phyloP scores from a whole-genome alignment of 2,797 vertebrate species.

The Clamator glandarius region DNA sequence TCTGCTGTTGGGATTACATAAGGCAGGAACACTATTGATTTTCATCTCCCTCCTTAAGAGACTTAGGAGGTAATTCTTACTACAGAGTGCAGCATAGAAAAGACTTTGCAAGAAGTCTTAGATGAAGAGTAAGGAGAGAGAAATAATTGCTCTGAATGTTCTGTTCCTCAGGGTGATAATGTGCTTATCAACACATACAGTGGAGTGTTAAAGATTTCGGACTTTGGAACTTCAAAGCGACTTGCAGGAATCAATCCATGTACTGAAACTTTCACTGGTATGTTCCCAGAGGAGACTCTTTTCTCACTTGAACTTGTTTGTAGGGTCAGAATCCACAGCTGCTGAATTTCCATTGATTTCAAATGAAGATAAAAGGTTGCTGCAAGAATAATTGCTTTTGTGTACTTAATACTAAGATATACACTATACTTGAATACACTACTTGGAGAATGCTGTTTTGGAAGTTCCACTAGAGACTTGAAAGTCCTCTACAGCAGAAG shows the following conservation, averaged over 20 bases:
- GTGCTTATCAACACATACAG: slow-evolving; percentile 99
- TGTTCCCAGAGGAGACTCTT: background rate
- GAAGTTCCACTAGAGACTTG: background rate
- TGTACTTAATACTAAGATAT: background rate
- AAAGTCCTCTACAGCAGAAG: background rate
- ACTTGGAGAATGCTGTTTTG: background rate
- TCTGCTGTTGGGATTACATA: background rate
- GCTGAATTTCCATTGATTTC: slow-evolving; percentile 9
- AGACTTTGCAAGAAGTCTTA: background rate
- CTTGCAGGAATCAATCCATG: slow-evolving; percentile 97
- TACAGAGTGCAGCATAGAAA: background rate
- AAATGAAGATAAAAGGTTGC: background rate
- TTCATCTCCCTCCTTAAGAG: background rate
- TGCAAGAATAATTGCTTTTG: background rate
- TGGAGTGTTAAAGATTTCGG: slow-evolving; percentile 97
- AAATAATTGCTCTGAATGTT: slow-evolving; percentile 46
- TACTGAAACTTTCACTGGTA: slow-evolving; percentile 99
- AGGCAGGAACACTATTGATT: background rate
- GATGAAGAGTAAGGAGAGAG: background rate
- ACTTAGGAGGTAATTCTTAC: background rate
- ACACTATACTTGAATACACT: background rate
- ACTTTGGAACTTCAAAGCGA: slow-evolving; percentile 98
- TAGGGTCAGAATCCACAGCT: background rate
- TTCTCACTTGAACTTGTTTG: background rate
- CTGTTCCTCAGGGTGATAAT: slow-evolving; percentile 90